Percentiles rank a stretch among this genome's conserved stretches.
These are phyloP conservation scores for Micromesistius poutassou DNA, from an alignment of 2,797 vertebrate genomes.

Conservation along the genomic window DNA sequence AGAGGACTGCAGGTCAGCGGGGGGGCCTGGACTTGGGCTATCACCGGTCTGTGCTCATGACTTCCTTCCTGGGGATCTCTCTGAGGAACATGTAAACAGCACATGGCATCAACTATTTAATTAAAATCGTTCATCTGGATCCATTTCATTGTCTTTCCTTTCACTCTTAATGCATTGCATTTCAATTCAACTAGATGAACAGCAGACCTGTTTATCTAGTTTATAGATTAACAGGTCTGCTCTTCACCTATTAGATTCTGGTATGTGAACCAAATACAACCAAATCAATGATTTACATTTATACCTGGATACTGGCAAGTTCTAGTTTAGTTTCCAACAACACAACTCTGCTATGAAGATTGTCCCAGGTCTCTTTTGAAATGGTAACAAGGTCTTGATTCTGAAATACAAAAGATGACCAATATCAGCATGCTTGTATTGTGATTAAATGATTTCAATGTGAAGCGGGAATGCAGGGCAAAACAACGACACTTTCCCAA, in stretches of 20 bases:
- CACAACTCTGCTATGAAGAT: slow-evolving; percentile 82
- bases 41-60: neutral
- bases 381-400: slow-evolving; percentile 52
- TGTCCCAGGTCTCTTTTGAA: slow-evolving; percentile 81
- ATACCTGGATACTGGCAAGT: slow-evolving; percentile 75
- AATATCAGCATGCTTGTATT: neutral
- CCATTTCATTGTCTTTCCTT: neutral
- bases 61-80: neutral
- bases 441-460: neutral
- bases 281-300: slow-evolving; percentile 14
- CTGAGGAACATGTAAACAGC: neutral
- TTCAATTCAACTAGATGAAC: neutral
- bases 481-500: neutral
- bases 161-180: neutral
- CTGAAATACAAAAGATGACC: slow-evolving; percentile 16
- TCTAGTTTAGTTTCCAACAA: slow-evolving; percentile 86
- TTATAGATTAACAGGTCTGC: neutral
- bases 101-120: neutral
- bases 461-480: neutral
- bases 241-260: neutral
- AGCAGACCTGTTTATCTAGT: neutral
- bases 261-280: neutral
- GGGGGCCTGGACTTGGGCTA: neutral
- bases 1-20: neutral
- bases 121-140: neutral